Percentiles rank a stretch among this genome's conserved stretches.
Evolutionary conservation across 1,140 invertebrate species (phyloP).

Genomic region (Bactericera cockerelli): DNA sequence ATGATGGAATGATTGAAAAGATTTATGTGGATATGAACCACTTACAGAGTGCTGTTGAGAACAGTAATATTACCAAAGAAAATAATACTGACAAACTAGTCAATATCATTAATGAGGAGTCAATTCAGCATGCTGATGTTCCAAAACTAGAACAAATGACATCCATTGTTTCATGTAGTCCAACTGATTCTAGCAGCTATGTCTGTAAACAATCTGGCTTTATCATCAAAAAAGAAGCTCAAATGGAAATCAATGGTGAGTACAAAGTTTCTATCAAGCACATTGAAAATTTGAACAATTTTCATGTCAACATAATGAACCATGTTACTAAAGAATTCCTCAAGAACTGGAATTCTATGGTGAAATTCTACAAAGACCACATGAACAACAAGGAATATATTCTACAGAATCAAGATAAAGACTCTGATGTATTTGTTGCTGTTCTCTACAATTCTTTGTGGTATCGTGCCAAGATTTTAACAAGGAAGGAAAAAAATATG

Average conservation of each 20-base stretch:
- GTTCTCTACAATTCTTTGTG: neutral
- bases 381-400: neutral
- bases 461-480: neutral
- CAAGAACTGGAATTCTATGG: neutral
- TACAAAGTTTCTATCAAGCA: slow-evolving; percentile 7
- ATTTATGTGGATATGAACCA: too few relatives aligned
- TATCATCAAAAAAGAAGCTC: too few relatives aligned
- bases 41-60: too few relatives aligned
- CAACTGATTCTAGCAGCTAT: too few relatives aligned
- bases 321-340: neutral
- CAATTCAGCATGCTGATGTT: too few relatives aligned
- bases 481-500: neutral
- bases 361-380: neutral
- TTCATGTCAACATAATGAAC: neutral
- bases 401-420: neutral
- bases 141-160: too few relatives aligned
- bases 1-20: too few relatives aligned
- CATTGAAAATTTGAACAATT: neutral
- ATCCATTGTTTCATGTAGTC: too few relatives aligned
- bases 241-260: neutral
- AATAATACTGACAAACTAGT: too few relatives aligned
- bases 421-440: neutral
- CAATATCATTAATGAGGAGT: too few relatives aligned
- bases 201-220: too few relatives aligned
- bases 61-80: too few relatives aligned